A percentile compares a stretch with the other conserved stretches of the same genome.
phyloP scores from a whole-genome alignment of 2,888 invertebrate genomes.

The Nemoura dubitans region DNA sequence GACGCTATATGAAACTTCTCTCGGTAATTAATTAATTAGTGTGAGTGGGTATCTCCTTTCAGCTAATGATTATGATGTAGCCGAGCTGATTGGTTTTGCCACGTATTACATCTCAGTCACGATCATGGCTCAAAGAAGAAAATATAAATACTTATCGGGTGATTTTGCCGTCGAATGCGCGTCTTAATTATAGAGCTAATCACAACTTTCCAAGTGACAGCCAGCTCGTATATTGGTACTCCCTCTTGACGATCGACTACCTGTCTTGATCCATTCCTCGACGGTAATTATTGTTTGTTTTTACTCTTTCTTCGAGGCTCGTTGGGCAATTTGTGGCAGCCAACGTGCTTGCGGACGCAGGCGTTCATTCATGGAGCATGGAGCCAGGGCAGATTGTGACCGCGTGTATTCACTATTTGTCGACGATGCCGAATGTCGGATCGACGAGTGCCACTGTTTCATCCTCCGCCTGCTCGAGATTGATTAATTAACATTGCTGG shows the following conservation, averaged over 20 bases:
- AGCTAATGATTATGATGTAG: constrained; percentile 40
- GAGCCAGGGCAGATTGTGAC: background rate
- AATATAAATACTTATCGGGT: constrained; percentile 23
- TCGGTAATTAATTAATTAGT: constrained; percentile 41
- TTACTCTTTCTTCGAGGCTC: background rate
- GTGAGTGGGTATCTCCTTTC: constrained; percentile 35
- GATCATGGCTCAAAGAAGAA: constrained; percentile 32
- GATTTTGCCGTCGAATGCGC: constrained; percentile 9
- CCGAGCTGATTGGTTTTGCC: constrained; percentile 23
- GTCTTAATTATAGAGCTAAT: constrained; percentile 3
- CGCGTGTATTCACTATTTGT: background rate
- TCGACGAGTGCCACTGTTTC: background rate
- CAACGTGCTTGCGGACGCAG: background rate
- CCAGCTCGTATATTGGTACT: background rate
- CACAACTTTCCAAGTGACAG: constrained; percentile 12
- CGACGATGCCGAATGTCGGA: background rate
- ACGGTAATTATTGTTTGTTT: background rate
- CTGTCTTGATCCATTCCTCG: constrained; percentile 1
- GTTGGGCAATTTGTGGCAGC: background rate
- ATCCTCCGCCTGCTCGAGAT: background rate
- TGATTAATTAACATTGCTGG: background rate
- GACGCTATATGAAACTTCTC: background rate
- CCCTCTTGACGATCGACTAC: background rate
- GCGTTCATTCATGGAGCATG: background rate
- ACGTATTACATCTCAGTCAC: constrained; percentile 35